Base-by-base conservation (phyloP, 2,888 invertebrate species). In the Drosophila neutralis region DNA sequence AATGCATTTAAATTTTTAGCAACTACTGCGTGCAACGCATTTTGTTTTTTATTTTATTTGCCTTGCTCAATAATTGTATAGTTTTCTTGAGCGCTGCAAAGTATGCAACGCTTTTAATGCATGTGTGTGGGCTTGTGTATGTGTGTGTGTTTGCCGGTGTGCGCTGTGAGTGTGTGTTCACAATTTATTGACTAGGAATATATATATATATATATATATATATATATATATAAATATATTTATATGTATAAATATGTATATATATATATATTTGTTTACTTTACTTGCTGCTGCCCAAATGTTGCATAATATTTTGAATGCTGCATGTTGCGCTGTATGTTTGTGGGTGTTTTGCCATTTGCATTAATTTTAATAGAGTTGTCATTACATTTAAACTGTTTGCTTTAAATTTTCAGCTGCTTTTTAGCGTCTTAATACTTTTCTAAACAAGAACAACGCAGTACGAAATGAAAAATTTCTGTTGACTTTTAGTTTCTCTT, bases 361-460 rank as follows among this genome's bases (percentile, higher is more conserved):
- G 65, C 31, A 62, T 59, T 31, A 45, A 64, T 61, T 70, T 59
- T 57, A 61, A 38, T 74, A 78, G 49, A 64, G 62, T 63, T 65
- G 40, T 27, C 29, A 59, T 57, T 51, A 70, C 59, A 70, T 60
- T 51, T 53, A 56, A 60, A 63, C 42, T 48, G 24, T 36, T 49
- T 24, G 54, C 40, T 40, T 69, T 56, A 29, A 15, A 21, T 40
- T 24, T 53, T 38, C 62, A 42, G 65, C 40, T 61, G 58, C 49
- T 57, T 59, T 52, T 38, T 56, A 51, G 35, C 58, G 78, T 62
- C 33, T 60, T 77, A 82, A 85, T 86, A 78, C 76, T 63, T 82
- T 80, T 83, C 86, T 87, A 90, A 91, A 91, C 90, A 90, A 91
- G 90, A 91, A 91, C 90, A 91, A 91, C 84, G 82, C 85, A 87